Conservation (phyloP, 92 coral and sea anemone species). For the Isaurus tuberculatus region DNA sequence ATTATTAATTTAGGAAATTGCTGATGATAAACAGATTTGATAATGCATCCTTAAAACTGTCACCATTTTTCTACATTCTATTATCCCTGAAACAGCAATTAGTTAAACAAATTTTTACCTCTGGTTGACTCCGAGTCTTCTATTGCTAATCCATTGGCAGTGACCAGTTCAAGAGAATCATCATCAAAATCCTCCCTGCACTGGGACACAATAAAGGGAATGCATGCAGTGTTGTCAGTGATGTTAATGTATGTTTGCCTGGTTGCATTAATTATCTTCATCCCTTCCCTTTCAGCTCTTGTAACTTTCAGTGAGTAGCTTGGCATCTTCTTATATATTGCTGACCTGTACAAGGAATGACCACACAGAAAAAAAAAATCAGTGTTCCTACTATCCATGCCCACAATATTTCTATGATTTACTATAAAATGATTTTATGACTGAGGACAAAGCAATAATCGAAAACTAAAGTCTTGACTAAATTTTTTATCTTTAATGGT, state of each 20-base stretch:
- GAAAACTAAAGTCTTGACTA: neutral
- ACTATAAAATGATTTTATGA: neutral
- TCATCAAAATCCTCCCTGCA: conserved; percentile 52
- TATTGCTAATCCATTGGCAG: conserved; percentile 53
- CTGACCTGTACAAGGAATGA: conserved; percentile 16
- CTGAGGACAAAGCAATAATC: neutral
- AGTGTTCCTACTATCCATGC: neutral
- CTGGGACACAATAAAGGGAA: conserved; percentile 23
- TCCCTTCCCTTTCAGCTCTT: conserved; percentile 20
- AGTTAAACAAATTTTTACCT: conserved; percentile 41
- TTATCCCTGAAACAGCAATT: neutral
- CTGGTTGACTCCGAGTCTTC: conserved; percentile 58
- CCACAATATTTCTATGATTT: neutral
- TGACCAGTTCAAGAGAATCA: conserved; percentile 41
- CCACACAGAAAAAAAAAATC: neutral
- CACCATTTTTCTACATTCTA: neutral
- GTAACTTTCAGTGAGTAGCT: conserved; percentile 24
- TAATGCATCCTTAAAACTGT: neutral
- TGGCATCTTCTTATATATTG: conserved; percentile 20
- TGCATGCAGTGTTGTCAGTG: conserved; percentile 39
- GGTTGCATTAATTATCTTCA: conserved; percentile 12
- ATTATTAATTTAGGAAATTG: too few relatives aligned
- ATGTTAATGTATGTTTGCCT: conserved; percentile 21
- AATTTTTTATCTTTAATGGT: neutral
- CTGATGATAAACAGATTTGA: neutral